Conservation (phyloP, 37 sponge, comb jelly and placozoan genomes). For the Tethya wilhelma region DNA sequence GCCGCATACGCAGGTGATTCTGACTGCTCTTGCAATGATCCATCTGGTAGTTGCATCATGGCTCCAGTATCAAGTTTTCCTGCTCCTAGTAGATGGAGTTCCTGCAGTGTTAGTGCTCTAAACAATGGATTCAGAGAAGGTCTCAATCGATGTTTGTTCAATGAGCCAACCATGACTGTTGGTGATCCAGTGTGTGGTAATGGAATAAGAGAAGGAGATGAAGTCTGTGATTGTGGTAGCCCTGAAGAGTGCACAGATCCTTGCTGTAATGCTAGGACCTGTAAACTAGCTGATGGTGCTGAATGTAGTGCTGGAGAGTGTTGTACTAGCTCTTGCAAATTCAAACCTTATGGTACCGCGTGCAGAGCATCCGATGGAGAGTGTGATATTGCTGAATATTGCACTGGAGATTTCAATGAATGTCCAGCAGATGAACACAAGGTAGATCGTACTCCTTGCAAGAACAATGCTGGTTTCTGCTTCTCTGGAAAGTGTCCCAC, state of each 20-base stretch:
- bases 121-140: slow-evolving; percentile 6
- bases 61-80: slow-evolving; percentile 12
- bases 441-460: slow-evolving; percentile 49
- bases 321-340: slow-evolving; percentile 55
- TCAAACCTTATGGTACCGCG: slow-evolving; percentile 27
- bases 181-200: slow-evolving; percentile 79
- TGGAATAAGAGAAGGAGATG: slow-evolving; percentile 75
- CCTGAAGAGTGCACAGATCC: slow-evolving; percentile 72
- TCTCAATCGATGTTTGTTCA: slow-evolving; percentile 35
- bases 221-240: slow-evolving; percentile 85
- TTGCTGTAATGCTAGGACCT: slow-evolving; percentile 86
- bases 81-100: slow-evolving; percentile 30
- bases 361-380: slow-evolving; percentile 39
- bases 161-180: slow-evolving; percentile 46
- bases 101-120: slow-evolving; percentile 28
- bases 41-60: slow-evolving; percentile 49
- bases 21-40: slow-evolving; percentile 45
- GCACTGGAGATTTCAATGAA: slow-evolving; percentile 59
- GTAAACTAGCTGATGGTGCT: slow-evolving; percentile 47
- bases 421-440: slow-evolving; percentile 56
- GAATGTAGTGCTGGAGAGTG: slow-evolving; percentile 53
- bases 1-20: too few relatives aligned
- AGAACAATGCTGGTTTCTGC: slow-evolving; percentile 57
- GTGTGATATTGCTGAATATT: slow-evolving; percentile 71
- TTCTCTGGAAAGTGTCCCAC: slow-evolving; percentile 53